Base-by-base conservation (phyloP, 1,140 invertebrate genomes). In the Melanaphis sacchari region DNA sequence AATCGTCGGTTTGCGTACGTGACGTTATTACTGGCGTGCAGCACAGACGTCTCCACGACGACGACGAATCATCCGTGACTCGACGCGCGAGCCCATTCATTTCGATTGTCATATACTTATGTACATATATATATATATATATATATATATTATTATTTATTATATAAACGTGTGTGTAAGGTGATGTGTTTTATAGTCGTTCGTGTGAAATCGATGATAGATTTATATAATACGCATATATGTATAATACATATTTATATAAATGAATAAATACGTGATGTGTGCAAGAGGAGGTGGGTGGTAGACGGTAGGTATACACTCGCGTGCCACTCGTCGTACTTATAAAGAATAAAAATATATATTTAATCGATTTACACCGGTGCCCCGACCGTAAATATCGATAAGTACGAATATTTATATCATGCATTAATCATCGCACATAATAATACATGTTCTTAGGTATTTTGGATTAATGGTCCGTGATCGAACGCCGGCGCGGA, bases 401-500 rank as follows among this genome's bases (percentile, higher is more conserved):
- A 76, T n/a, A 6, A 76, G 59, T 76, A n/a, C 31, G 15, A 76
- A 76, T 76, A n/a, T n/a, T 66, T 66, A 31, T 26, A 26, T 31
- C 54, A 6, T 11, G 31, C 31, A n/a, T 76, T 76, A 18, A 76
- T 36, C 7, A 11, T 9, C 31, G 11, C 15, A 5, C 36, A n/a
- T 5, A 36, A n/a, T 66, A 66, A n/a, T n/a, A 66, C 7, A 15
- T 76, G 21, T 76, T n/a, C 31, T 18, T 18, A 18, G 31, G 59
- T n/a, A n/a, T 66, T n/a, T 76, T 36, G 59, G 59, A 76, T 76
- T 76, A 76, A 76, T 43, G 84, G 24, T 85, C 84, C 91, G 91
- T 93, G 91, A 54, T 85, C 36, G 81, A 36, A 93, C 46, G 91
- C 46, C 43, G 41, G 24, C 46, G 43, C 21, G 31, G 36, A 52